phyloP scores from a whole-genome alignment of 2,113 vertebrate genomes.

The Galemys pyrenaicus region DNA sequence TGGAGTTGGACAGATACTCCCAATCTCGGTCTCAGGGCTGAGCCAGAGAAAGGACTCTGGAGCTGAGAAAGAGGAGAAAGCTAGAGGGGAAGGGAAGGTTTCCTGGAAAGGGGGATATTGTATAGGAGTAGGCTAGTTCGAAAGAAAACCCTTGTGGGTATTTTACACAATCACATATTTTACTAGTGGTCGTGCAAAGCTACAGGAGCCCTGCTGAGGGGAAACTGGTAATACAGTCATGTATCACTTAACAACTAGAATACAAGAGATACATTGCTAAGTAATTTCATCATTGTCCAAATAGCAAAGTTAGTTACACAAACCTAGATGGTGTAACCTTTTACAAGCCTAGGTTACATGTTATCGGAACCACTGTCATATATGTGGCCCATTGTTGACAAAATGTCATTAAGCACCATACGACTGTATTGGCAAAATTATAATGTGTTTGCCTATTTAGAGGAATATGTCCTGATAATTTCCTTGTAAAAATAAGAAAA shows the following conservation, averaged over 20 bases:
- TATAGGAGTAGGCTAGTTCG: neutral
- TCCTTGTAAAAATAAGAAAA: constrained; percentile 4
- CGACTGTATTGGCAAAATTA: neutral
- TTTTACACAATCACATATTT: neutral
- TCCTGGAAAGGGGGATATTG: neutral
- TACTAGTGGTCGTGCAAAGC: neutral
- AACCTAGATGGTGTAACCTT: no score
- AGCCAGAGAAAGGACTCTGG: neutral
- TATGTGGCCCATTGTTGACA: no score
- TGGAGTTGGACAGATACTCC: neutral
- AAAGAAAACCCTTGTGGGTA: neutral
- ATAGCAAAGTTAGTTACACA: no score
- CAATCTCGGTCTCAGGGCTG: neutral
- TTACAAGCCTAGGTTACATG: no score
- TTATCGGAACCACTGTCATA: no score
- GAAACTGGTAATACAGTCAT: neutral
- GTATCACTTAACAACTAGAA: no score
- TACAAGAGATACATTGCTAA: no score
- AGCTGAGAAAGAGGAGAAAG: neutral
- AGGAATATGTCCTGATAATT: neutral
- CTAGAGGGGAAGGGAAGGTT: neutral
- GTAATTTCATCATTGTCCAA: no score
- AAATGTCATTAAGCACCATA: no score
- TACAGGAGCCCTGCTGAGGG: neutral
- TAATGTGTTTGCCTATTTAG: neutral